phyloP scores from a whole-genome alignment of 2,113 vertebrate species.

The Pantherophis guttatus region DNA sequence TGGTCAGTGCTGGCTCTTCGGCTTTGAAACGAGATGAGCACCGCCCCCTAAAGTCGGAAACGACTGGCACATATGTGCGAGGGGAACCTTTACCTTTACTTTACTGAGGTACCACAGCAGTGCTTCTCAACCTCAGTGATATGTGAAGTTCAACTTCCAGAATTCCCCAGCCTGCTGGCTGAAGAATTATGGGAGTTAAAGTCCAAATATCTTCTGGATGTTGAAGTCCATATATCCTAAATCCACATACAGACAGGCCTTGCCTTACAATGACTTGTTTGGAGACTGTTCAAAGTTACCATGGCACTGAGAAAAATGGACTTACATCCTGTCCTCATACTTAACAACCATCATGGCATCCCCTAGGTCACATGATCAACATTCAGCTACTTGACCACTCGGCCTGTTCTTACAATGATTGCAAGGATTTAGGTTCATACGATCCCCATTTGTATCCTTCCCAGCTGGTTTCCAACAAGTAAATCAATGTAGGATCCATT shows the following conservation, averaged over 20 bases:
- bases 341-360: background rate
- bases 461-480: too few relatives aligned
- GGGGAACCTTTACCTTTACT: too few relatives aligned
- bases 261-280: background rate
- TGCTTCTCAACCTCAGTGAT: background rate
- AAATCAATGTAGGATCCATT: too few relatives aligned
- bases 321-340: background rate
- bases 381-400: background rate
- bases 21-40: too few relatives aligned
- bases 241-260: background rate
- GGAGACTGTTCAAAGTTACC: background rate
- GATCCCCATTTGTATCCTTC: too few relatives aligned
- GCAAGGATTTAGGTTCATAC: too few relatives aligned
- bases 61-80: too few relatives aligned
- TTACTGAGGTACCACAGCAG: background rate
- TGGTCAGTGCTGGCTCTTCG: too few relatives aligned
- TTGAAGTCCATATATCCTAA: background rate
- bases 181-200: background rate
- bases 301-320: background rate
- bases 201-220: background rate
- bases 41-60: too few relatives aligned
- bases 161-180: background rate
- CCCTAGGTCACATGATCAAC: background rate
- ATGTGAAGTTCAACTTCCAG: background rate
- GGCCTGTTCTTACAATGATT: too few relatives aligned